Base-by-base conservation (phyloP, 2,888 invertebrate genomes). In the Lithophane semibrunnea region DNA sequence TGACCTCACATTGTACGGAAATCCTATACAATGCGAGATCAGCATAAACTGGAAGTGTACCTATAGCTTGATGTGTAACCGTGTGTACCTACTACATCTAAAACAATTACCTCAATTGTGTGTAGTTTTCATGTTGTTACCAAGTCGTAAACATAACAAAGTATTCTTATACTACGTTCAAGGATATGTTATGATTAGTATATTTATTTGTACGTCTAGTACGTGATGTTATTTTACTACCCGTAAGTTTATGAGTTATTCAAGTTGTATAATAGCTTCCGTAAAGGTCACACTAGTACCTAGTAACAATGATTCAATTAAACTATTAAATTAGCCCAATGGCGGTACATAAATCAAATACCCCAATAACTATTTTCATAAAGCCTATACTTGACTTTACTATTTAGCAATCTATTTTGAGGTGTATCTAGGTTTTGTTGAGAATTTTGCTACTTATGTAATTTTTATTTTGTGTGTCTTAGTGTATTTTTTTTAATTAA, bases 191-290 rank as follows among this genome's bases (percentile, higher is more conserved):
- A 56, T 13, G 18, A 69, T 65, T n/a, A 61, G 12, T n/a, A n/a
- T 81, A 52, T 56, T 68, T 58, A 58, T 21, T 73, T 73, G 66
- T 63, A 80, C 52, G 13, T 66, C 44, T n/a, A n/a, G 8, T 54
- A 70, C 61, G 74, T 80, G 73, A 66, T 70, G 9, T 61, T 81
- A 60, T 71, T 65, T 58, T 60, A 75, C 12, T 21, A 16, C 9
- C 29, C 21, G 10, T 61, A 49, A 44, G 8, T 60, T 56, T 65
- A 71, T 16, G 44, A 52, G 52, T 37, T 61, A 61, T 58, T 61
- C 1, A 67, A 66, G 0, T 67, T 58, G 13, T 58, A 10, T 60
- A 65, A 78, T 65, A 77, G 64, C 65, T 83, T 83, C 79, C 47
- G 37, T 69, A 68, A n/a, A 29, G 29, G 24, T 60, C 18, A 66